phyloP scores from a whole-genome alignment of 2,888 invertebrate species.

The Agrilus biguttatus region DNA sequence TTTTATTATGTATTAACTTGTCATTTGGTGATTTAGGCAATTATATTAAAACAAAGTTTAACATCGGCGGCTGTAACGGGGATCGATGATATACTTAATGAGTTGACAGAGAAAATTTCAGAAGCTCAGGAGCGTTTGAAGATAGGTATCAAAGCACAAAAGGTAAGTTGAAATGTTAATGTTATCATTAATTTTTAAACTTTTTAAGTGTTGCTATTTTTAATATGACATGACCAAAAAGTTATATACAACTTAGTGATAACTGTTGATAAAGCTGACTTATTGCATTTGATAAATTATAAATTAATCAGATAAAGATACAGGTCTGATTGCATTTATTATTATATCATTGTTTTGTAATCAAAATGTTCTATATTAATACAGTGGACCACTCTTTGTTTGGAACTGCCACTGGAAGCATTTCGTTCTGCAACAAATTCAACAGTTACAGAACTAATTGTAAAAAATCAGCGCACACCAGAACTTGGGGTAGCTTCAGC shows the following conservation, averaged over 20 bases:
- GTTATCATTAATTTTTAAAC: neutral
- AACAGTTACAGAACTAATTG: conserved; percentile 68
- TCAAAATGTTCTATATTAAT: conserved; percentile 17
- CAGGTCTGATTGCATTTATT: too few species aligned
- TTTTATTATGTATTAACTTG: conserved; percentile 1
- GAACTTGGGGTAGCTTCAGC: conserved; percentile 82
- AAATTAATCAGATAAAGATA: neutral
- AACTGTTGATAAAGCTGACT: neutral
- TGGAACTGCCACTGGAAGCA: conserved; percentile 65
- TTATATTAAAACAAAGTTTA: conserved; percentile 69
- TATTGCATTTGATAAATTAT: neutral
- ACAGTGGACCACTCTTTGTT: conserved; percentile 84
- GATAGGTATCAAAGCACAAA: conserved; percentile 80
- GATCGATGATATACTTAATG: conserved; percentile 64
- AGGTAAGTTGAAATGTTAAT: conserved; percentile 41
- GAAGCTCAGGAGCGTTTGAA: conserved; percentile 55
- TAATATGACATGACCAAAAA: neutral
- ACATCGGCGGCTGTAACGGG: conserved; percentile 58
- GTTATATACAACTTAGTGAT: neutral
- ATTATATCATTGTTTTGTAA: neutral
- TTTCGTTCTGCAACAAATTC: conserved; percentile 66
- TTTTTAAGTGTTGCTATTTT: neutral
- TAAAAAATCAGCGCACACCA: conserved; percentile 69
- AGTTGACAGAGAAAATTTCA: conserved; percentile 61
- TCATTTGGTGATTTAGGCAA: conserved; percentile 41